Percentiles rank a stretch among this genome's conserved stretches.
These are phyloP conservation scores for Erinaceus europaeus DNA, from an alignment of 2,113 vertebrate species.

Conservation along the genomic window DNA sequence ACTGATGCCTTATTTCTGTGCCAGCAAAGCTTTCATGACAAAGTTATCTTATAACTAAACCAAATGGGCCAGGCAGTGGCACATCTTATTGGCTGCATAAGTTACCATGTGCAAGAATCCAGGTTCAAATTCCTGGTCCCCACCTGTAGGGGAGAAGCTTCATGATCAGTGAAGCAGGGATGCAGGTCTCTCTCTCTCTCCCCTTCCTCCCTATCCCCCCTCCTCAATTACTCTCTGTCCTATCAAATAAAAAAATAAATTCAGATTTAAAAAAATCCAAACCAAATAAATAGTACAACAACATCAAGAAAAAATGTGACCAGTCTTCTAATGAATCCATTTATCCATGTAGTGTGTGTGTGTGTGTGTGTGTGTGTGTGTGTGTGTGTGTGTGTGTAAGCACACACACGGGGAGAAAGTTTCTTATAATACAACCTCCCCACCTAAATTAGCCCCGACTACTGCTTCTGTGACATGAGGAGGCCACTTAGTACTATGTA, in stretches of 20 bases:
- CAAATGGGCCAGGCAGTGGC: too few relatives aligned
- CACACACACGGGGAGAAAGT: slow-evolving; percentile 46
- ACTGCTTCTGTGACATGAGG: slow-evolving; percentile 63
- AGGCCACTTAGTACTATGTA: slow-evolving; percentile 63
- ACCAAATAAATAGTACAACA: not conserved
- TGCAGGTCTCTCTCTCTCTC: too few relatives aligned
- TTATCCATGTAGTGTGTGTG: not conserved
- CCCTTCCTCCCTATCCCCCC: too few relatives aligned
- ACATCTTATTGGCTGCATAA: too few relatives aligned
- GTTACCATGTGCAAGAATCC: too few relatives aligned
- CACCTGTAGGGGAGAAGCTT: too few relatives aligned
- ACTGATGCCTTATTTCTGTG: slow-evolving; percentile 45
- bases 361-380: not conserved
- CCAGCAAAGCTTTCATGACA: slow-evolving; percentile 48
- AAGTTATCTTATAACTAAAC: slow-evolving; percentile 49
- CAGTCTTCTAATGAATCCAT: slow-evolving; percentile 51
- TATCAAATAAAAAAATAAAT: too few relatives aligned
- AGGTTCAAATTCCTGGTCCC: too few relatives aligned
- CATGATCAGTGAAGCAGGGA: too few relatives aligned
- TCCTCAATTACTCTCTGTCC: too few relatives aligned
- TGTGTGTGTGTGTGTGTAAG: not conserved
- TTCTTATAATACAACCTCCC: slow-evolving; percentile 53
- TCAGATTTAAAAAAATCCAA: too few relatives aligned
- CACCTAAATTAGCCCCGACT: slow-evolving; percentile 62
- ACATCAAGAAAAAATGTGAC: not conserved